Evolutionary conservation across 2,113 vertebrate species (phyloP), one percentile per base, ranked within the genome.

Genomic region (Aix galericulata): DNA sequence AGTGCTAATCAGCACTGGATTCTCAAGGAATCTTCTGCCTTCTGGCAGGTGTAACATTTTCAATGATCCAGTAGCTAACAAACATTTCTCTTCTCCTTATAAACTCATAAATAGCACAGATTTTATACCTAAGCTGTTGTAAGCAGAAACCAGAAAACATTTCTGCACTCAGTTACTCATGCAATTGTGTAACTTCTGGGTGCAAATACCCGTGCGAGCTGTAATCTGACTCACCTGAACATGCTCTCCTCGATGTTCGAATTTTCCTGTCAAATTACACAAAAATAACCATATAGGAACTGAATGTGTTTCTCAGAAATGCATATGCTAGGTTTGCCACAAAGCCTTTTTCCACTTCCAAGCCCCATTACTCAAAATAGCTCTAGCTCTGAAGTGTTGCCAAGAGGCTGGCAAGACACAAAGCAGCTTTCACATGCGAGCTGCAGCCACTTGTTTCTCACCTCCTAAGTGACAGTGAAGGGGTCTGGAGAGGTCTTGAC

Each of bases 341-440:
- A 86, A 69, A 89, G 77, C 18, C 31, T 75, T 94, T 92, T 92
- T 95, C 89, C 86, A 86, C 60, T 88, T 86, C 75, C 76, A 60
- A 63, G 75, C 52, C 90, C 67, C 58, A 50, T 27, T 36, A 32
- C 76, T 46, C 68, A 25, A 78, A 92, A 91, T 53, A 95, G 62
- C 74, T 48, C 13, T 46, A 80, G 59, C 77, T 86, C 64, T 63
- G 68, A 94, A 94, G 60, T 32, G 44, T 56, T 86, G 90, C 93
- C 91, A 86, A 66, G 86, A 74, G 59, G 64, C 55, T 82, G 85
- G 53, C 68, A 89, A 86, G 80, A 40, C 80, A 92, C 55, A 94
- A 80, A 88, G 86, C 34, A 86, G 72, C 72, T 73, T 93, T 62
- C 76, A 80, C 50, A 80, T 11, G 44, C 2, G 1, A 48, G 59